Percentiles rank a stretch among this genome's conserved stretches.
phyloP scores from a whole-genome alignment of 2,797 vertebrate species.

The Valencia hispanica region DNA sequence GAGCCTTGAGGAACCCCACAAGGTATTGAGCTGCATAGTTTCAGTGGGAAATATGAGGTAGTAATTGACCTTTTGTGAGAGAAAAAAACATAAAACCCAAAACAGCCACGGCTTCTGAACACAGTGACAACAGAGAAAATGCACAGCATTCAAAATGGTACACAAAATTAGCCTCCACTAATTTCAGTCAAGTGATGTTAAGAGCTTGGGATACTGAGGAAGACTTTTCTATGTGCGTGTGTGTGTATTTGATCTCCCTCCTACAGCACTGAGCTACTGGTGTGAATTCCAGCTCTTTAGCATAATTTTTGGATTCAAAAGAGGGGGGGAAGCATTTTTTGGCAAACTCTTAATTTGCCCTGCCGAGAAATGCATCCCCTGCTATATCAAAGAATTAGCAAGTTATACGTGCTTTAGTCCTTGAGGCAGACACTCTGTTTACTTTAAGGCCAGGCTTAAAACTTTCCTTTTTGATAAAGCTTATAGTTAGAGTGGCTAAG shows the following conservation, averaged over 20 bases:
- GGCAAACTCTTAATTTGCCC: too few species aligned
- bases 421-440: too few species aligned
- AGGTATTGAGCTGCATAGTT: neutral
- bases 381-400: too few species aligned
- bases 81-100: neutral
- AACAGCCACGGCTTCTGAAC: neutral
- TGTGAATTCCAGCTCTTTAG: too few species aligned
- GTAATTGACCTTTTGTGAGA: neutral
- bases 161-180: conserved; percentile 5
- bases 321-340: too few species aligned
- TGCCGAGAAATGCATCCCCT: too few species aligned
- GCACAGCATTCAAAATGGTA: conserved; percentile 12
- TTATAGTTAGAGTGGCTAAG: too few species aligned
- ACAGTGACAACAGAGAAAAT: neutral
- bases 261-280: conserved; percentile 19
- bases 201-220: conserved; percentile 8
- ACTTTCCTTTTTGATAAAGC: too few species aligned
- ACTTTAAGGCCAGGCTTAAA: too few species aligned
- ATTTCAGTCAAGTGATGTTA: conserved; percentile 29
- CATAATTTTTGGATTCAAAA: too few species aligned
- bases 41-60: neutral
- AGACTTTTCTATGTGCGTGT: neutral
- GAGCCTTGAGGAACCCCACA: neutral
- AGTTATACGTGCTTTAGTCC: too few species aligned
- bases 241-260: conserved; percentile 40